These are phyloP conservation scores for Sinosuthora webbiana DNA, from an alignment of 2,113 vertebrate genomes.

Conservation along the genomic window DNA sequence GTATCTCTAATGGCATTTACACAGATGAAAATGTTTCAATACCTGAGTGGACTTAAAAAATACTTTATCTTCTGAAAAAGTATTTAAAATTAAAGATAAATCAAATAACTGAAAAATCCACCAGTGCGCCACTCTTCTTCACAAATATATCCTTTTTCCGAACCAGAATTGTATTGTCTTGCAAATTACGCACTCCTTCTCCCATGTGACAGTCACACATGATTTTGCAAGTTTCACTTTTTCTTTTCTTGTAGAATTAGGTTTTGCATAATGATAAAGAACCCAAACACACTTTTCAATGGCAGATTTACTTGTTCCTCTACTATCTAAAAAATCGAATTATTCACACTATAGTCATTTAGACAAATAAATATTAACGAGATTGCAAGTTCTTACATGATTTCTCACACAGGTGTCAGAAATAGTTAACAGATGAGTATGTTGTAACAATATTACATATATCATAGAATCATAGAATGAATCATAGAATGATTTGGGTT, in stretches of 20 bases:
- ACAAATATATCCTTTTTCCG: not conserved
- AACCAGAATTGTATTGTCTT: not conserved
- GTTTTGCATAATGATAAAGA: not conserved
- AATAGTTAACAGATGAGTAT: not conserved
- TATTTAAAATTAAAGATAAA: not conserved
- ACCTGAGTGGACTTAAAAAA: not conserved
- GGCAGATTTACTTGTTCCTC: not conserved
- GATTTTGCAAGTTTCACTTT: not conserved
- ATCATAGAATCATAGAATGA: not conserved
- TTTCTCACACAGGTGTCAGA: not conserved
- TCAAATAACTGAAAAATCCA: not conserved
- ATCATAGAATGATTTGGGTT: not conserved
- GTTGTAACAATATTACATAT: not conserved
- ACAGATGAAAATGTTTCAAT: not conserved
- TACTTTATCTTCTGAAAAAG: not conserved
- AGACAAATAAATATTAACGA: not conserved
- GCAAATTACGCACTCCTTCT: not conserved
- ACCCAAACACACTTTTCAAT: not conserved
- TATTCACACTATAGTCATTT: not conserved
- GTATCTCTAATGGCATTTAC: not conserved
- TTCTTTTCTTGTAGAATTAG: not conserved
- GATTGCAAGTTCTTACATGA: not conserved
- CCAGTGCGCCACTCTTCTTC: not conserved
- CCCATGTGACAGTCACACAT: not conserved
- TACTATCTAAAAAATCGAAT: not conserved